Evolutionary conservation across 1,140 invertebrate genomes (phyloP).

Genomic region (Drosophila pseudoobscura): DNA sequence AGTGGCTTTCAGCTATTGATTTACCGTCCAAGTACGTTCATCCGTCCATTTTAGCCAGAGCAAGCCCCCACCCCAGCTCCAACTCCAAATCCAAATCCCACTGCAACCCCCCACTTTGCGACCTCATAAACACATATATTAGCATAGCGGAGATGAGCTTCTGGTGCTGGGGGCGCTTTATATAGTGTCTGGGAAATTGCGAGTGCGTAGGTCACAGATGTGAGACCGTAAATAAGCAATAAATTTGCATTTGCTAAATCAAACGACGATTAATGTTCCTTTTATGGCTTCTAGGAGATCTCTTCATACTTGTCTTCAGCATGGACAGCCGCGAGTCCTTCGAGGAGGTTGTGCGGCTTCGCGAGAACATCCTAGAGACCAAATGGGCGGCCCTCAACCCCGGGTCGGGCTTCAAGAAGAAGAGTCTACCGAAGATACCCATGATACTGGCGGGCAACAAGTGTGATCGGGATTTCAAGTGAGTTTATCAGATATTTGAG

Average conservation of each 20-base stretch:
- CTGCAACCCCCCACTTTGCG: background rate
- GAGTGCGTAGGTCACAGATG: conserved; percentile 41
- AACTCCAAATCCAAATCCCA: conserved; percentile 6
- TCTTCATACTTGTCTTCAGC: conserved; percentile 93
- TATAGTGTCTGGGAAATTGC: conserved; percentile 50
- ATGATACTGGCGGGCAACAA: conserved; percentile 94
- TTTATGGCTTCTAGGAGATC: conserved; percentile 87
- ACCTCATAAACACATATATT: conserved; percentile 19
- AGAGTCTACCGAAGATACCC: conserved; percentile 87
- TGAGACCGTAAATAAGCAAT: conserved; percentile 65
- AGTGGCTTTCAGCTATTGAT: conserved; percentile 35
- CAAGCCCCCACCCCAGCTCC: background rate
- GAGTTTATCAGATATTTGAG: conserved; percentile 27
- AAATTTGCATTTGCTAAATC: conserved; percentile 75
- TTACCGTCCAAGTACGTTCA: conserved; percentile 17
- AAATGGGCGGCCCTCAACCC: conserved; percentile 88
- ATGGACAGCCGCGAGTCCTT: conserved; percentile 94
- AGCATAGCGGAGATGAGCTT: conserved; percentile 45
- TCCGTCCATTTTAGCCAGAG: conserved; percentile 30
- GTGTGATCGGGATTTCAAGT: conserved; percentile 90
- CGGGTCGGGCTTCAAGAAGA: conserved; percentile 85
- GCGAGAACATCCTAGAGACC: conserved; percentile 92
- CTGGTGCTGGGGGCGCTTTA: conserved; percentile 41
- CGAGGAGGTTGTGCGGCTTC: conserved; percentile 90
- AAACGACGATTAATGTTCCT: conserved; percentile 59